Evolutionary conservation across 2,113 vertebrate species (phyloP).

Genomic region (Proterorhinus semilunaris): DNA sequence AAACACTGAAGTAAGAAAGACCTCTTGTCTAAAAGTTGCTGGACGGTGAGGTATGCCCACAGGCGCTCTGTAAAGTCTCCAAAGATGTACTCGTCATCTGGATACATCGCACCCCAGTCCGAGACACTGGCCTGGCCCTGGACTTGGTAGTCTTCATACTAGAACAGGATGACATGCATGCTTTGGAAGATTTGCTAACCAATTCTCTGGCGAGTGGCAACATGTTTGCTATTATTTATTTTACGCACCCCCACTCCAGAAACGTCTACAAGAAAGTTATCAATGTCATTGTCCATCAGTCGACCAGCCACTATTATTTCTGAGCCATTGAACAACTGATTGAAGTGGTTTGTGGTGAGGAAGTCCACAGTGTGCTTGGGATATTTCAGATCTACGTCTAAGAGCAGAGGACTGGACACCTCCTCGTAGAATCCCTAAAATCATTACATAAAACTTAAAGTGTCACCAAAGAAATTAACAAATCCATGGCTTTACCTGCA

Average conservation of each 20-base stretch:
- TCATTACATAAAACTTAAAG: constrained; percentile 6
- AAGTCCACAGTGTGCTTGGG: constrained; percentile 74
- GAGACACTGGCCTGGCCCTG: constrained; percentile 54
- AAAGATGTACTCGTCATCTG: constrained; percentile 80
- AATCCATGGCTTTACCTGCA: constrained; percentile 72
- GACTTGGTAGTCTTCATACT: constrained; percentile 55
- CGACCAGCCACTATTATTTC: constrained; percentile 89
- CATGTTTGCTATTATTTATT: not conserved
- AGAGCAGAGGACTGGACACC: constrained; percentile 84
- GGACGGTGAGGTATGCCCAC: constrained; percentile 87
- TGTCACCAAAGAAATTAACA: not conserved
- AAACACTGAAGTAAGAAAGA: constrained; percentile 29
- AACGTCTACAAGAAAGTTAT: constrained; percentile 80
- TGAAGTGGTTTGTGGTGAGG: constrained; percentile 80
- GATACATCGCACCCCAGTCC: constrained; percentile 71
- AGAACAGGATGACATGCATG: not conserved
- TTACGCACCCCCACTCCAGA: constrained; percentile 79
- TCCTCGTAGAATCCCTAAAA: constrained; percentile 86
- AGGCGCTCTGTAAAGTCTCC: constrained; percentile 81
- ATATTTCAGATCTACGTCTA: constrained; percentile 81
- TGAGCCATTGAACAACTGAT: constrained; percentile 83
- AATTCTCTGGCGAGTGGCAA: not conserved
- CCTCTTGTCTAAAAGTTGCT: constrained; percentile 81
- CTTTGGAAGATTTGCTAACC: not conserved
- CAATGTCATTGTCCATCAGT: constrained; percentile 73